Percentiles rank a stretch among this genome's conserved stretches.
Evolutionary conservation across 2,888 invertebrate genomes (phyloP).

Genomic region (Glaucopsyche alexis): DNA sequence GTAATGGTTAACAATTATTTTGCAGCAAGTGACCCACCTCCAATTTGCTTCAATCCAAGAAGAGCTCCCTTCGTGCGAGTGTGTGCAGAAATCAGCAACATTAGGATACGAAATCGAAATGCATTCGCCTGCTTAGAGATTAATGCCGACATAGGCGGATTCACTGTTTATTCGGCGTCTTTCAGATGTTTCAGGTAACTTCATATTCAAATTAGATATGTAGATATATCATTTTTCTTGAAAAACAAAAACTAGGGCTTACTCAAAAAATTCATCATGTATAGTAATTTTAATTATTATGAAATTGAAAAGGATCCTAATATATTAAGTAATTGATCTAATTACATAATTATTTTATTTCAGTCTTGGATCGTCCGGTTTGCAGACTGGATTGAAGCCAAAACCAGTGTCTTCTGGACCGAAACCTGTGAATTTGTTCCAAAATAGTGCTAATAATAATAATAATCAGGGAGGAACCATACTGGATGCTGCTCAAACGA

Average conservation of each 20-base stretch:
- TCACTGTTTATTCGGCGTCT: conserved; percentile 78
- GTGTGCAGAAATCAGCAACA: conserved; percentile 88
- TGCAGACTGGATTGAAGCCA: conserved; percentile 71
- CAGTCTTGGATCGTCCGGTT: conserved; percentile 66
- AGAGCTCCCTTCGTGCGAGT: conserved; percentile 84
- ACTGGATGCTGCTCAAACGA: conserved; percentile 41
- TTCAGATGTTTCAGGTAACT: conserved; percentile 74
- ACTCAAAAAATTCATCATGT: too few species aligned
- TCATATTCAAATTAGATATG: conserved; percentile 20
- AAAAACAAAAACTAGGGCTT: too few species aligned
- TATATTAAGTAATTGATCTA: background rate
- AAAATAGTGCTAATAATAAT: conserved; percentile 52
- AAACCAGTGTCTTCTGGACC: conserved; percentile 67
- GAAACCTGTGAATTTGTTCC: conserved; percentile 63
- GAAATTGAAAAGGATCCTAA: too few species aligned
- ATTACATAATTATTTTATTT: conserved; percentile 38
- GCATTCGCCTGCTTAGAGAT: conserved; percentile 89
- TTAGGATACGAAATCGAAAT: conserved; percentile 88
- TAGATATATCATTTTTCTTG: background rate
- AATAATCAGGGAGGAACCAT: conserved; percentile 44
- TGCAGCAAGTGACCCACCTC: conserved; percentile 86
- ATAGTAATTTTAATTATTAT: too few species aligned
- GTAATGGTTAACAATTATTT: conserved; percentile 38
- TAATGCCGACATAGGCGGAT: conserved; percentile 83
- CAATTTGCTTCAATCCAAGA: conserved; percentile 85